Base-by-base conservation (phyloP, 2,113 vertebrate species). In the Catagonus wagneri region DNA sequence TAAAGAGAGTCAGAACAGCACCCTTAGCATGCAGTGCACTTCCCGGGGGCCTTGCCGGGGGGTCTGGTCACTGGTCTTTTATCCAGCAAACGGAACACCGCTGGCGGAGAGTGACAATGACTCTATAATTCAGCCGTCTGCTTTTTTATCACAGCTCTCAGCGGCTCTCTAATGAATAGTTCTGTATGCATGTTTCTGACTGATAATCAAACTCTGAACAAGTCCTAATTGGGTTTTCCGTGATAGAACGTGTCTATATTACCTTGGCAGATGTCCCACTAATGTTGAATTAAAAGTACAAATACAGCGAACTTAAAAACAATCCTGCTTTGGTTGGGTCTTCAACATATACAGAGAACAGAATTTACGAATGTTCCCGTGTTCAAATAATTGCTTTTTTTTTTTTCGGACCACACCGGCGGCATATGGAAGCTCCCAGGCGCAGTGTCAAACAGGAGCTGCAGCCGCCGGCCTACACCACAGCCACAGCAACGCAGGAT, bases 221-320 rank as follows among this genome's bases (percentile, higher is more conserved):
- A 98, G 98, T 98, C 98, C 98, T 99, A 99, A 98, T 98, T 98
- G 97, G 97, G 98, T 98, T 98, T 98, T 98, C 98, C 97, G 98
- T 97, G 97, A 97, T 52, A 95, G 96, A 98, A 97, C 98, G 97
- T 97, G 97, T 95, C 94, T 97, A 79, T 97, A 97, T 97, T 96
- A 83, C 94, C 96, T 96, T 98, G 98, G 97, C 98, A 98, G 96
- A 97, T 98, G 98, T 97, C 98, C 98, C 97, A 97, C 63, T 92
- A 96, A 88, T 94, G 98, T 97, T 98, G 98, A 98, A 98, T 98
- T 97, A 96, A 98, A 98, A 98, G 94, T 96, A 96, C 96, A 97
- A 98, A 98, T 89, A 97, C 76, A 94, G 96, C 54, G 96, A 93
- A 93, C 54, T 97, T 97, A 1, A 13, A 25, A 94, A 87, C 83